These are phyloP conservation scores for Falco naumanni DNA, from an alignment of 2,797 vertebrate species.

Conservation along the genomic window DNA sequence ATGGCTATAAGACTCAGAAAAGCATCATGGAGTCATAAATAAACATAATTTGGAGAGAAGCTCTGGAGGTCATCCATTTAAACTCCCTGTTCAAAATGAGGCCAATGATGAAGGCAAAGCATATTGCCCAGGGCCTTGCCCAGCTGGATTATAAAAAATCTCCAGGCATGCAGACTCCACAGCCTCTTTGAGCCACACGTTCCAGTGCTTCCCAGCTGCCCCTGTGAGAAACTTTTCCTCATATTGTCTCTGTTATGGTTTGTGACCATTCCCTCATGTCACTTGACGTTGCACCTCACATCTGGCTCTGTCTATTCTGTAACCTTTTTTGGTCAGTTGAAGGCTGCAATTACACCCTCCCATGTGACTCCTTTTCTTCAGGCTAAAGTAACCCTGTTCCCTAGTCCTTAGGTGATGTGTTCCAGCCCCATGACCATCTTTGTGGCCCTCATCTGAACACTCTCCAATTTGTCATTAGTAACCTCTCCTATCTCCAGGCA, in stretches of 20 bases:
- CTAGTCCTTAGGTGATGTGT: not conserved
- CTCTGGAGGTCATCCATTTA: not conserved
- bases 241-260: not conserved
- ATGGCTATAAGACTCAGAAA: not conserved
- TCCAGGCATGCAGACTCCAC: not conserved
- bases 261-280: not conserved
- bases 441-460: not conserved
- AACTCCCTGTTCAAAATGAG: not conserved
- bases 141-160: not conserved
- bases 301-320: not conserved
- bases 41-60: not conserved
- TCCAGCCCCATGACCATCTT: not conserved
- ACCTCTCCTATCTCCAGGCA: not conserved
- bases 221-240: not conserved
- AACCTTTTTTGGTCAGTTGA: not conserved
- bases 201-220: not conserved
- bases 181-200: not conserved
- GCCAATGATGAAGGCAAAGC: not conserved
- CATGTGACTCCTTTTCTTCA: not conserved
- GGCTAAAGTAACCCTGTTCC: not conserved
- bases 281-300: not conserved
- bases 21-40: not conserved
- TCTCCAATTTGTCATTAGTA: not conserved
- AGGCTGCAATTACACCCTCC: not conserved
- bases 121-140: not conserved